Conservation (phyloP, 2,113 vertebrate genomes). For the Tor tambroides region DNA sequence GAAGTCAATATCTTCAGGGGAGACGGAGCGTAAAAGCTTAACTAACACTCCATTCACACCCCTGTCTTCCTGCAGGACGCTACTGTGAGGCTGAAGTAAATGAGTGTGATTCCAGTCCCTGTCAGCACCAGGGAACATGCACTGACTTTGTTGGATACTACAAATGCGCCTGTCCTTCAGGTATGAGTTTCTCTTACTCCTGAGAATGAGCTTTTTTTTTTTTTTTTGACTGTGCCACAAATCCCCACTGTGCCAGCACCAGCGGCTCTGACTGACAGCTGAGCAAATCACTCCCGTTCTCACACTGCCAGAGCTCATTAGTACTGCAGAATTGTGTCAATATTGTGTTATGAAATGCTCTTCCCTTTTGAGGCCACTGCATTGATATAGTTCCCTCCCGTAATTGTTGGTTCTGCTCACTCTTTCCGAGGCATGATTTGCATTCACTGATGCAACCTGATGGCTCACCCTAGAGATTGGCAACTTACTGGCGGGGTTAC, state of each 20-base stretch:
- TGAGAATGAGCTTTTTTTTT: not conserved
- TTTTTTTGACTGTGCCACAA: slow-evolving; percentile 9
- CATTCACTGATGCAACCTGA: slow-evolving; percentile 63
- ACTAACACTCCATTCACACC: slow-evolving; percentile 32
- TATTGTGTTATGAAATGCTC: slow-evolving; percentile 64
- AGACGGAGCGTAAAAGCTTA: slow-evolving; percentile 11
- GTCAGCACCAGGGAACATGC: slow-evolving; percentile 80
- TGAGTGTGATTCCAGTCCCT: slow-evolving; percentile 74
- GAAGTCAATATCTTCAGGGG: slow-evolving; percentile 21
- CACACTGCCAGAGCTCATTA: slow-evolving; percentile 62
- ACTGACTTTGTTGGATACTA: slow-evolving; percentile 70
- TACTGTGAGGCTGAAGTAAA: slow-evolving; percentile 76
- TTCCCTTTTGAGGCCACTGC: slow-evolving; percentile 46
- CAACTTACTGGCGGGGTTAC: slow-evolving; percentile 60
- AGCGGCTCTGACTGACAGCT: slow-evolving; percentile 65
- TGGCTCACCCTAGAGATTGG: slow-evolving; percentile 53
- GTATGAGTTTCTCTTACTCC: slow-evolving; percentile 63
- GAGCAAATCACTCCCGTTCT: slow-evolving; percentile 55
- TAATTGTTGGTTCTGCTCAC: slow-evolving; percentile 69
- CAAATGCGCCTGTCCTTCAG: slow-evolving; percentile 77
- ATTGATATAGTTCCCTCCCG: slow-evolving; percentile 63
- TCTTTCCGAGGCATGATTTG: slow-evolving; percentile 63
- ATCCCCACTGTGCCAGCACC: slow-evolving; percentile 38
- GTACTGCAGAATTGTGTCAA: slow-evolving; percentile 64
- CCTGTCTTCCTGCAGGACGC: slow-evolving; percentile 66